These are phyloP conservation scores for Brienomyrus brachyistius DNA, from an alignment of 2,113 vertebrate genomes.

Conservation along the genomic window DNA sequence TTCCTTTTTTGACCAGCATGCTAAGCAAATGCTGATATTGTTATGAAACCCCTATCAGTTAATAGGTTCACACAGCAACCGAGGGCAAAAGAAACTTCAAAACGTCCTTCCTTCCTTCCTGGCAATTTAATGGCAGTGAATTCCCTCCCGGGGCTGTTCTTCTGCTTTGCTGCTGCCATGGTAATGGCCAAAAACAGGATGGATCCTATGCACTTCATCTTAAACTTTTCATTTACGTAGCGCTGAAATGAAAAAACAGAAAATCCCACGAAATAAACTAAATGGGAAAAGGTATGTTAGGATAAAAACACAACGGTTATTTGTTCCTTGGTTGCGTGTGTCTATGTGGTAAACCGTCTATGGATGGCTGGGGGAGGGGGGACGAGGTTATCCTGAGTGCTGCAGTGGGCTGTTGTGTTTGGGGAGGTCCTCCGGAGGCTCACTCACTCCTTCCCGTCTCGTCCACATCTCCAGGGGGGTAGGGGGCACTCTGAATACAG, in stretches of 20 bases:
- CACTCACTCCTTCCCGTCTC: slow-evolving; percentile 1
- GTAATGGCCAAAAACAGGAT: not conserved
- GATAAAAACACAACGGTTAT: not conserved
- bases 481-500: not conserved
- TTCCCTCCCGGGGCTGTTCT: not conserved
- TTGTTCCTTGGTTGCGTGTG: not conserved
- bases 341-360: not conserved
- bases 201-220: not conserved
- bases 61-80: not conserved
- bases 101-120: slow-evolving; percentile 1
- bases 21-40: not conserved
- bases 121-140: slow-evolving; percentile 20
- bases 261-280: not conserved
- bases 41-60: slow-evolving; percentile 19
- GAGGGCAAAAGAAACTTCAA: not conserved
- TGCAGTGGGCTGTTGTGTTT: not conserved
- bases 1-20: not conserved
- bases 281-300: not conserved
- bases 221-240: not conserved
- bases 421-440: slow-evolving; percentile 8
- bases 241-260: not conserved
- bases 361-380: not conserved
- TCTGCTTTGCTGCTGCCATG: slow-evolving; percentile 6
- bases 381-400: not conserved
- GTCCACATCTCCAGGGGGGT: not conserved